Evolutionary conservation across 2,888 invertebrate genomes (phyloP).

Genomic region (Drosophila atripex): DNA sequence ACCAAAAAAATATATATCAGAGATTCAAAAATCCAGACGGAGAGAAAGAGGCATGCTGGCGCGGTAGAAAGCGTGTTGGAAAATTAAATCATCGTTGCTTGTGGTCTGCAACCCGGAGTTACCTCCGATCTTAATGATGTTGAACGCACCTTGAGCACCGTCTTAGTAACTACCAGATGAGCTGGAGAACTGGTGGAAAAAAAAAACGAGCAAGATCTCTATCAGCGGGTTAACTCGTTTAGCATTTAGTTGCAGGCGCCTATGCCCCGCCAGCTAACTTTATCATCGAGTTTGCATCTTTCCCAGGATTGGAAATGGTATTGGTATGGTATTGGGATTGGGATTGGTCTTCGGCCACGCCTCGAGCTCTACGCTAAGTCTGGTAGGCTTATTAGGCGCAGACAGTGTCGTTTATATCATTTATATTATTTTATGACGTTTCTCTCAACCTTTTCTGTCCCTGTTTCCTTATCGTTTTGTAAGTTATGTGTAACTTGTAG

Average conservation of each 20-base stretch:
- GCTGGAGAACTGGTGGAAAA: constrained; percentile 4
- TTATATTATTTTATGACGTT: constrained; percentile 77
- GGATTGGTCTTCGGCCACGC: constrained; percentile 53
- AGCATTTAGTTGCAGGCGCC: constrained; percentile 82
- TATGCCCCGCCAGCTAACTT: constrained; percentile 55
- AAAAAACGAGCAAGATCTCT: constrained; percentile 67
- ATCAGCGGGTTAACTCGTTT: constrained; percentile 82
- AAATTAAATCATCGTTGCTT: constrained; percentile 79
- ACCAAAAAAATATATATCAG: background rate
- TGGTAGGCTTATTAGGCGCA: constrained; percentile 69
- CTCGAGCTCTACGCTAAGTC: constrained; percentile 28
- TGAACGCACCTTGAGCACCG: constrained; percentile 70
- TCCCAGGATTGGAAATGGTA: constrained; percentile 37
- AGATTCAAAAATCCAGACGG: constrained; percentile 18
- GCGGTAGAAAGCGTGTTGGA: constrained; percentile 74
- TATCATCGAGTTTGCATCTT: constrained; percentile 71
- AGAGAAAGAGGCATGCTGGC: constrained; percentile 56
- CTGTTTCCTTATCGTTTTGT: constrained; percentile 46
- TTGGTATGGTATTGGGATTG: constrained; percentile 12
- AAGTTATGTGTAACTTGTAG: constrained; percentile 68
- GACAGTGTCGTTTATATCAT: constrained; percentile 79
- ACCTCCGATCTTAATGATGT: constrained; percentile 65
- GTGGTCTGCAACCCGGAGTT: constrained; percentile 40
- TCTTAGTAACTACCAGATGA: constrained; percentile 63
- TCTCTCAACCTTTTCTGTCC: constrained; percentile 41